Evolutionary conservation across 2,113 vertebrate species (phyloP).

Genomic region (Edolisoma coerulescens): DNA sequence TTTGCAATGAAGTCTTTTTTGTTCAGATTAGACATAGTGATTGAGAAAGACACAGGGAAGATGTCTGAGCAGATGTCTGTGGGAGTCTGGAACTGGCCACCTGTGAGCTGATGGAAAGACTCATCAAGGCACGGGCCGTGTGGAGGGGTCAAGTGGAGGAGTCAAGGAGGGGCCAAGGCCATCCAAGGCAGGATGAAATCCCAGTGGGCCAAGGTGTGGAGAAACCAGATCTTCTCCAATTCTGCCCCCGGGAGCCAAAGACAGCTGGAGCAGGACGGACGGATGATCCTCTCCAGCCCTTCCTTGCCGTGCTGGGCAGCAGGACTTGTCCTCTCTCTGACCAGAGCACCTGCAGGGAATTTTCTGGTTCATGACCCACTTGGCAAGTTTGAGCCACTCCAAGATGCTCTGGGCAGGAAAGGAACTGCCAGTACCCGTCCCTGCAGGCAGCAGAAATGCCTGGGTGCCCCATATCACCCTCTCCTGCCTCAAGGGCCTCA

Average conservation of each 20-base stretch:
- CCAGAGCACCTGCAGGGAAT: not conserved
- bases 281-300: not conserved
- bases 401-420: not conserved
- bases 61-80: not conserved
- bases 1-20: not conserved
- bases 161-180: not conserved
- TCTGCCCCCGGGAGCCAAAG: not conserved
- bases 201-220: not conserved
- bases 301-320: not conserved
- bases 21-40: not conserved
- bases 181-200: not conserved
- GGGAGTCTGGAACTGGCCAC: not conserved
- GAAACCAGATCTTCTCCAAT: not conserved
- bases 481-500: not conserved
- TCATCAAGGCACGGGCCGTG: no score
- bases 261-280: not conserved
- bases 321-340: not conserved
- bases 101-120: not conserved
- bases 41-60: not conserved
- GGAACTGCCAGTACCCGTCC: not conserved
- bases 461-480: not conserved
- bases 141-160: not conserved
- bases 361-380: not conserved
- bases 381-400: not conserved
- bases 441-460: not conserved